These are phyloP conservation scores for Cebidichthys violaceus DNA, from an alignment of 2,113 vertebrate species.

Conservation along the genomic window DNA sequence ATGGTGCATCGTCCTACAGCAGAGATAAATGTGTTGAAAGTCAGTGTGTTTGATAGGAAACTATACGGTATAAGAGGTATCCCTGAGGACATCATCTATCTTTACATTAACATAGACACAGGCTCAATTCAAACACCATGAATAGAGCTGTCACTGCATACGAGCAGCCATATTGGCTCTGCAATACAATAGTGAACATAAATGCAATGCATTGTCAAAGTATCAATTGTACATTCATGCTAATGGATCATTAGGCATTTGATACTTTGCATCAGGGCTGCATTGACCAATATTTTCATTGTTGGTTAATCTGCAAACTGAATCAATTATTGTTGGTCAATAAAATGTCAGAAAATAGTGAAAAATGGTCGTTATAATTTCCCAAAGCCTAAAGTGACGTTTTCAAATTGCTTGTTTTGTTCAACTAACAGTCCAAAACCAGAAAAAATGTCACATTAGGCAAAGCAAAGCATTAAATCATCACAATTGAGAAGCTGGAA, in stretches of 20 bases:
- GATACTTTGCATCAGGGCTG: not conserved
- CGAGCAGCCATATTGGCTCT: slow-evolving; percentile 15
- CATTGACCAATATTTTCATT: not conserved
- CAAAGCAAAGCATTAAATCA: not conserved
- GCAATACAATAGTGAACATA: not conserved
- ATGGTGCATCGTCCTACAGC: slow-evolving; percentile 11
- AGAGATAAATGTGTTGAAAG: slow-evolving; percentile 21
- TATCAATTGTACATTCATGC: not conserved
- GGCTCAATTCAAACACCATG: slow-evolving; percentile 20
- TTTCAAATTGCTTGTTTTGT: not conserved
- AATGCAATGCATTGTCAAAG: not conserved
- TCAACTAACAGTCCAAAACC: no score
- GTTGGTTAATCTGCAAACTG: not conserved
- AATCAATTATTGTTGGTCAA: not conserved
- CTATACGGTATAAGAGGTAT: not conserved
- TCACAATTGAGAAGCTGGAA: not conserved
- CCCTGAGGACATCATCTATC: slow-evolving; percentile 11
- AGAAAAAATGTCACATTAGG: not conserved
- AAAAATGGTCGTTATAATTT: not conserved
- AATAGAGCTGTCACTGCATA: slow-evolving; percentile 26
- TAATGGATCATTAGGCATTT: not conserved
- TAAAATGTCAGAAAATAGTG: no score
- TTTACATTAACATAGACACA: slow-evolving; percentile 20
- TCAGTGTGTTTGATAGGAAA: slow-evolving; percentile 1
- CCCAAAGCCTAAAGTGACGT: not conserved